These are phyloP conservation scores for Rhingia rostrata DNA, from an alignment of 2,888 invertebrate genomes.

Conservation along the genomic window DNA sequence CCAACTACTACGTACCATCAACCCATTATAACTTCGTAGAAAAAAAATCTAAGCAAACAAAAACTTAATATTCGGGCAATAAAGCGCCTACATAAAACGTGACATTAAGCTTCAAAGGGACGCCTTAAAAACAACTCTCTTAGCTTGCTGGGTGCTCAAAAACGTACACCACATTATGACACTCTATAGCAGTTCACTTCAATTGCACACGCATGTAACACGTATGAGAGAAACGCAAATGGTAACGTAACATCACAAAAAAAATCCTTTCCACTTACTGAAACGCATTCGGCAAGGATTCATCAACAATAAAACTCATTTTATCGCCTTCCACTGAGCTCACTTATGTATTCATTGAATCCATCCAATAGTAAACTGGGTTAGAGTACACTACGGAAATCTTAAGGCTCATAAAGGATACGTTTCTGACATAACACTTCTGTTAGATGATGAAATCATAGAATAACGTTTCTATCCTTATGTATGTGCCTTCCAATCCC, in stretches of 20 bases:
- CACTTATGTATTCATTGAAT: conserved; percentile 71
- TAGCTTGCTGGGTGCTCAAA: neutral
- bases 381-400: conserved; percentile 40
- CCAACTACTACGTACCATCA: conserved; percentile 33
- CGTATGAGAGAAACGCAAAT: neutral
- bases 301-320: conserved; percentile 72
- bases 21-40: conserved; percentile 37
- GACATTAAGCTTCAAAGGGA: conserved; percentile 43
- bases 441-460: conserved; percentile 65
- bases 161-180: conserved; percentile 5
- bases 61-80: neutral
- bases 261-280: conserved; percentile 47
- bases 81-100: conserved; percentile 30
- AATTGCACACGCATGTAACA: conserved; percentile 50
- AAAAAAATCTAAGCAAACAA: conserved; percentile 8
- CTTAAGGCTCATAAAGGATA: conserved; percentile 70
- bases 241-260: neutral
- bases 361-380: conserved; percentile 55
- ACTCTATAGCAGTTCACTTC: conserved; percentile 40
- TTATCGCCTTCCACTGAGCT: conserved; percentile 51
- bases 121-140: conserved; percentile 30
- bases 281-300: conserved; percentile 54
- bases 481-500: neutral
- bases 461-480: conserved; percentile 11
- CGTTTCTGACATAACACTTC: conserved; percentile 61